Percentiles rank a stretch among this genome's conserved stretches.
Conservation (phyloP, 2,113 vertebrate species). For the Phalacrocorax aristotelis region DNA sequence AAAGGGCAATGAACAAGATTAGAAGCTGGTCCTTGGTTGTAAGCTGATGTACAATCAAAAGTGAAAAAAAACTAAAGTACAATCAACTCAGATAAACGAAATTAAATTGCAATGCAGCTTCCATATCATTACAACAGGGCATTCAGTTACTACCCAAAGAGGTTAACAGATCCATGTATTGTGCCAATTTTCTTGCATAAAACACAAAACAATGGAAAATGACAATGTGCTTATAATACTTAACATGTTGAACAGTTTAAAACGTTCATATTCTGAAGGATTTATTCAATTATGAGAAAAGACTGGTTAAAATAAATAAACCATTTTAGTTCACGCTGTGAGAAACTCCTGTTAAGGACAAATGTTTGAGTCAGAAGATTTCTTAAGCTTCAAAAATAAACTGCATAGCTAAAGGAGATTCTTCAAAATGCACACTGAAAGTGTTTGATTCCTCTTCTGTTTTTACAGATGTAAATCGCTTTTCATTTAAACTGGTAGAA, state of each 20-base stretch:
- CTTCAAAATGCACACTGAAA: conserved; percentile 3
- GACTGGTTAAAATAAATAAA: conserved; percentile 14
- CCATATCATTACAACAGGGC: not conserved
- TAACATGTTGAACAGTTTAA: not conserved
- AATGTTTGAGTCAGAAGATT: conserved; percentile 34
- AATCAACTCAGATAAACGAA: not conserved
- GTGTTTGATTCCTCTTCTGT: not conserved
- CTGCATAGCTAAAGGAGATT: not conserved
- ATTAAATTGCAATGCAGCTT: not conserved
- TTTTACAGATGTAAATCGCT: conserved; percentile 4
- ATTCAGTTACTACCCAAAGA: not conserved
- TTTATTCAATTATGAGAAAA: conserved; percentile 5
- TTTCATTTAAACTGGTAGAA: not conserved
- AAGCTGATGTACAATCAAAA: not conserved
- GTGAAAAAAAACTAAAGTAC: not conserved
- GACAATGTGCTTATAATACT: not conserved
- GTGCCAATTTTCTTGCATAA: not conserved
- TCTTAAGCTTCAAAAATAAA: conserved; percentile 61
- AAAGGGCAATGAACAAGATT: not conserved
- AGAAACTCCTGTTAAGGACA: conserved; percentile 59
- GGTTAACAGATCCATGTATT: not conserved
- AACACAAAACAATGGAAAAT: conserved; percentile 2
- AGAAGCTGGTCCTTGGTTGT: not conserved
- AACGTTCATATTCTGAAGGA: not conserved
- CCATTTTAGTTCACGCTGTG: not conserved